A percentile compares a stretch with the other conserved stretches of the same genome.
These are phyloP conservation scores for Calvadosia cruxmelitensis DNA, from an alignment of 30 jellyfish, hydroid and myxozoan species.

Conservation along the genomic window DNA sequence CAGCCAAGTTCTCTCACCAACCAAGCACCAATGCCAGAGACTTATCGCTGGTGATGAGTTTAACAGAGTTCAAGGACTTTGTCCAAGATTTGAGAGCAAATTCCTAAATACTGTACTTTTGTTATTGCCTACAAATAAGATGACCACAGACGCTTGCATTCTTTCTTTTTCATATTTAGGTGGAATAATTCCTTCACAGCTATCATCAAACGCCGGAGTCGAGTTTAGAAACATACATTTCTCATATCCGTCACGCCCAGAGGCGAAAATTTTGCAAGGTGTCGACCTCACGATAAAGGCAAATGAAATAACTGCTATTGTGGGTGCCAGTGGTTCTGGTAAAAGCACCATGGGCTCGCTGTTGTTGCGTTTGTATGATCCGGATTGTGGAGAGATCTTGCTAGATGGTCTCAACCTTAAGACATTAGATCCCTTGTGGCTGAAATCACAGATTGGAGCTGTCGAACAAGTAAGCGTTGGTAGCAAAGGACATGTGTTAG, in stretches of 20 bases:
- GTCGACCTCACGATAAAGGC: conserved; percentile 53
- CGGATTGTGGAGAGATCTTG: conserved; percentile 50
- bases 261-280: conserved; percentile 39
- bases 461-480: conserved; percentile 69
- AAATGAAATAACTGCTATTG: conserved; percentile 74
- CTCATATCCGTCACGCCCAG: conserved; percentile 55
- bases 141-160: too few species aligned
- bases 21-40: too few species aligned
- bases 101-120: too few species aligned
- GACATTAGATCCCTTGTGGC: conserved; percentile 71
- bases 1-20: too few species aligned
- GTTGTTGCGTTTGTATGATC: conserved; percentile 71
- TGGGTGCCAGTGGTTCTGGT: conserved; percentile 99
- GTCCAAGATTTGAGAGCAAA: too few species aligned
- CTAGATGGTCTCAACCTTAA: conserved; percentile 61
- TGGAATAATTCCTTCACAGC: conserved; percentile 41
- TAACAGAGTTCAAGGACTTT: too few species aligned
- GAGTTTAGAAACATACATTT: conserved; percentile 49
- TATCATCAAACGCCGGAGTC: conserved; percentile 36
- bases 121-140: too few species aligned
- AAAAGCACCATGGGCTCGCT: conserved; percentile 92
- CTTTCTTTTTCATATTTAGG: too few species aligned
- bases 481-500: neutral
- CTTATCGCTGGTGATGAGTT: too few species aligned
- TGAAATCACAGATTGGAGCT: conserved; percentile 72